phyloP scores from a whole-genome alignment of 2,797 vertebrate genomes.

The Darevskia mixta region DNA sequence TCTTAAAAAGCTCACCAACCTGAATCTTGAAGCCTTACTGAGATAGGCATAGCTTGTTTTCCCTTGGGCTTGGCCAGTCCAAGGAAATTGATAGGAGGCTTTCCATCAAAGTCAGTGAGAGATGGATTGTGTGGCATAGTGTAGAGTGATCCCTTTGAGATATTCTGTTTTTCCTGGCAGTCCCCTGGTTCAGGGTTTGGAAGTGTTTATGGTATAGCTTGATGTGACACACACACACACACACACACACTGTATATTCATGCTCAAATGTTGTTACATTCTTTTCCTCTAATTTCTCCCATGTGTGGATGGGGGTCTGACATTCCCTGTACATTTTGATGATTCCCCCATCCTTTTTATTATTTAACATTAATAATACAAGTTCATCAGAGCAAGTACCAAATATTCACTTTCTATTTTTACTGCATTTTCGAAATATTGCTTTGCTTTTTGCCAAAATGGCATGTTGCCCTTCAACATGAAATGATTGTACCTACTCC shows the following conservation, averaged over 20 bases:
- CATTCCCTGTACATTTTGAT: background rate
- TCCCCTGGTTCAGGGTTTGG: conserved; percentile 10
- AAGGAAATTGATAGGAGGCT: conserved; percentile 13
- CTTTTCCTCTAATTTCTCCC: conserved; percentile 24
- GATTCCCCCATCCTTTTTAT: background rate
- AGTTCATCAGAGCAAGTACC: conserved; percentile 11
- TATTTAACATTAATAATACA: background rate
- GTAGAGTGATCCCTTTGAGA: conserved; percentile 31
- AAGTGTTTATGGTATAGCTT: conserved; percentile 21
- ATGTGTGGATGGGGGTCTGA: fast-evolving
- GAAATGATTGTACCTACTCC: conserved; percentile 43
- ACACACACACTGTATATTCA: conserved; percentile 8
- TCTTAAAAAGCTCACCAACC: conserved; percentile 35
- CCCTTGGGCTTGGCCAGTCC: background rate
- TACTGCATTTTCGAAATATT: background rate
- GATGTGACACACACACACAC: conserved; percentile 15
- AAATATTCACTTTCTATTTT: background rate
- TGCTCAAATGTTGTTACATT: background rate
- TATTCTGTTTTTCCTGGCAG: conserved; percentile 60
- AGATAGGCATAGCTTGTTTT: conserved; percentile 38
- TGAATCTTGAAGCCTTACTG: conserved; percentile 49
- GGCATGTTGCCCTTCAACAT: conserved; percentile 53
- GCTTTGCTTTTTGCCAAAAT: background rate
- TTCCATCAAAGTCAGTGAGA: conserved; percentile 7
- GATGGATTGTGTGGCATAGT: conserved; percentile 18